Evolutionary conservation across 1,140 invertebrate genomes (phyloP).

Genomic region (Drosophila paulistorum): DNA sequence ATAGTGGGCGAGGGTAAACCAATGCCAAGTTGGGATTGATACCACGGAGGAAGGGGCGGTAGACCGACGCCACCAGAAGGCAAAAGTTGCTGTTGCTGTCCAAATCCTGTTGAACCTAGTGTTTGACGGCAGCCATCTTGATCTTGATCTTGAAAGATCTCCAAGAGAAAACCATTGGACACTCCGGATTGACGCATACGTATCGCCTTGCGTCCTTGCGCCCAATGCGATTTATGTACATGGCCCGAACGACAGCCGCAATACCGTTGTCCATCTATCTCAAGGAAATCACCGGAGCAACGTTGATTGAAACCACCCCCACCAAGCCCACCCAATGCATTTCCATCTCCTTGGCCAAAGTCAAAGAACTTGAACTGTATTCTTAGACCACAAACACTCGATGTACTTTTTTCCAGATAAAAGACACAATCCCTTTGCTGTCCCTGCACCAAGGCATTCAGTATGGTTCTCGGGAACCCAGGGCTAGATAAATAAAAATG

Average conservation of each 20-base stretch:
- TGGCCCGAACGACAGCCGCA: conserved; percentile 85
- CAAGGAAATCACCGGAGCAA: conserved; percentile 84
- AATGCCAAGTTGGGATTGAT: conserved; percentile 21
- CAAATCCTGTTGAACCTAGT: conserved; percentile 9
- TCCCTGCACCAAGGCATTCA: conserved; percentile 62
- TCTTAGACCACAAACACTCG: conserved; percentile 84
- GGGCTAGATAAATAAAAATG: conserved; percentile 85
- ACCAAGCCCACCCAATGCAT: conserved; percentile 16
- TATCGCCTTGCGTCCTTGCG: conserved; percentile 74
- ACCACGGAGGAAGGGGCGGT: conserved; percentile 22
- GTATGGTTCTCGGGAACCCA: conserved; percentile 84
- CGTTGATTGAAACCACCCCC: conserved; percentile 11
- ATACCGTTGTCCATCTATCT: conserved; percentile 84
- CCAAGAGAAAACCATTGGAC: conserved; percentile 84
- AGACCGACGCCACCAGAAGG: conserved; percentile 16
- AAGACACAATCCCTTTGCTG: conserved; percentile 84
- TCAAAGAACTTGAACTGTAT: conserved; percentile 85
- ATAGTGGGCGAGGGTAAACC: conserved; percentile 15
- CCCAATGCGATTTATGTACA: conserved; percentile 79
- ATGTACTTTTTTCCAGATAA: conserved; percentile 83
- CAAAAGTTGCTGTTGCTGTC: conserved; percentile 3
- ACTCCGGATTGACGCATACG: conserved; percentile 66
- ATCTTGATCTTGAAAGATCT: conserved; percentile 85
- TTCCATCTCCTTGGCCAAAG: conserved; percentile 74
- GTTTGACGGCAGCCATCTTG: conserved; percentile 57